Base-by-base conservation (phyloP, 2,797 vertebrate species). In the Limnodromus scolopaceus region DNA sequence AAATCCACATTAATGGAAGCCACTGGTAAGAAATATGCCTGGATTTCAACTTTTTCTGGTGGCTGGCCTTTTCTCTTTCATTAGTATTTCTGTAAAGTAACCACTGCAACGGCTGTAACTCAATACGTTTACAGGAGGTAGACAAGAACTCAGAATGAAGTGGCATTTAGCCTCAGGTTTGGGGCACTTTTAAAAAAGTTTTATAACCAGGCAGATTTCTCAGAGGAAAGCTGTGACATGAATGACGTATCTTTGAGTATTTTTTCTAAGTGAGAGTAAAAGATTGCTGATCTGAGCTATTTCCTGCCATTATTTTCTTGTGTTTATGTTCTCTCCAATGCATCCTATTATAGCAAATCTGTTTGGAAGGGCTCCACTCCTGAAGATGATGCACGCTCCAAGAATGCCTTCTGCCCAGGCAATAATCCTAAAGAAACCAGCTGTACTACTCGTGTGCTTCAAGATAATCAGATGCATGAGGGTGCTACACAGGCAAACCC, bases 271-370 rank as follows among this genome's bases (percentile, higher is more conserved):
- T 16, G 32, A 92, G 72, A 96, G 82, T 64, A 81, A 46, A 69
- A 84, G 70, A 70, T 38, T 70, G 71, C 76, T 94, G 76, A 78
- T 61, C 79, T 45, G 65, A 85, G 87, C 55, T 87, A 95, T 93
- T 97, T 97, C 86, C 92, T 92, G 92, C 51, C 90, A 95, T 95
- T 95, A 97, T 95, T 95, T 96, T 68, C 90, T 89, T 30, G 36
- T 87, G 90, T 94, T 96, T 94, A 76, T 84, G 84, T 75, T 95
- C 86, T 79, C 81, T 77, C 77, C 68, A 84, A 68, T 68, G 88
- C 57, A 95, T 91, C 85, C 90, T 72, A 83, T 91, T 94, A 89
- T 11, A 92, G 88, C 86, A 85, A 71, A 94, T 75, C 68, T 85
- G 64, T 68, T 68, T 92, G 78, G 65, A 96, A 95, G 54, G 78